Evolutionary conservation across 1,140 invertebrate species (phyloP).

Genomic region (Nixonia krombeini): DNA sequence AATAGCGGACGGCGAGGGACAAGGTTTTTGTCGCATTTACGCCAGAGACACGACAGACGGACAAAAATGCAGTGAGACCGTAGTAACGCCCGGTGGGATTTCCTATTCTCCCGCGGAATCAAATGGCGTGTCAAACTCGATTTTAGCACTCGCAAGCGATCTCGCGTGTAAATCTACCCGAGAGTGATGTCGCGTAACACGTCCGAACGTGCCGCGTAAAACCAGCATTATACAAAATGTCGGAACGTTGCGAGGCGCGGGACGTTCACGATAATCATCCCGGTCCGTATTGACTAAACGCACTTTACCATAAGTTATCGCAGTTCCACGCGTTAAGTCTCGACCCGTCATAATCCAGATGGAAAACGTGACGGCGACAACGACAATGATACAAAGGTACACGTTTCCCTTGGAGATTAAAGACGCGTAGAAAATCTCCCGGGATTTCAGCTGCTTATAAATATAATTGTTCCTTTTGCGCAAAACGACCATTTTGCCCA

Average conservation of each 20-base stretch:
- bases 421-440: slow-evolving; percentile 27
- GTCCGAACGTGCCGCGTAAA: slow-evolving; percentile 30
- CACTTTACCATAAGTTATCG: slow-evolving; percentile 38
- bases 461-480: slow-evolving; percentile 21
- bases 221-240: slow-evolving; percentile 31
- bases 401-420: slow-evolving; percentile 26
- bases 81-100: background rate
- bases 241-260: slow-evolving; percentile 15
- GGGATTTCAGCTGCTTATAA: slow-evolving; percentile 28
- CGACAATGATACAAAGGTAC: slow-evolving; percentile 14
- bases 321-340: slow-evolving; percentile 37
- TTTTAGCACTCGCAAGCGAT: slow-evolving; percentile 2
- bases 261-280: slow-evolving; percentile 32
- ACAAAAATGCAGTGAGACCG: background rate
- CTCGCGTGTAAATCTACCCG: slow-evolving; percentile 19
- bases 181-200: slow-evolving; percentile 26
- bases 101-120: slow-evolving; percentile 4
- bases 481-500: slow-evolving; percentile 15
- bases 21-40: background rate
- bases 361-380: slow-evolving; percentile 18
- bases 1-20: background rate
- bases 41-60: too few species aligned
- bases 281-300: slow-evolving; percentile 13
- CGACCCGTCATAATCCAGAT: slow-evolving; percentile 27
- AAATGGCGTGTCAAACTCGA: slow-evolving; percentile 13